Evolutionary conservation across 1,140 invertebrate species (phyloP).

Genomic region (Platorchestia sp.): DNA sequence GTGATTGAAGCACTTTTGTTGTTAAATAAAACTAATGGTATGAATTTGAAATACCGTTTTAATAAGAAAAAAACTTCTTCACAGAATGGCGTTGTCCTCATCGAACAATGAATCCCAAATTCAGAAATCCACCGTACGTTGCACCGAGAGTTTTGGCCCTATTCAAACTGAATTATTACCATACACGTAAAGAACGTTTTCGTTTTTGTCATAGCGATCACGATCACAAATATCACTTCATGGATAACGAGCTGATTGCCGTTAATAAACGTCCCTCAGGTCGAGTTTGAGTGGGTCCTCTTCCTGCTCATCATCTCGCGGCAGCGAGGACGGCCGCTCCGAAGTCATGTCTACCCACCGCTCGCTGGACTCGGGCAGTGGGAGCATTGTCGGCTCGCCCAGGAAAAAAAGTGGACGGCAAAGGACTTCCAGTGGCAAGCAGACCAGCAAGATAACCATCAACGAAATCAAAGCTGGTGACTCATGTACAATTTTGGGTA

Average conservation of each 20-base stretch:
- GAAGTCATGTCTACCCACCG: not conserved
- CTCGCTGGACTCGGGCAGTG: constrained; percentile 13
- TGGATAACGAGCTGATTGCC: not conserved
- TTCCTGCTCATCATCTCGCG: not conserved
- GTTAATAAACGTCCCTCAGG: not conserved
- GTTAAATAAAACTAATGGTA: not conserved
- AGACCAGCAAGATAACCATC: not conserved
- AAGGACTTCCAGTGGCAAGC: not conserved
- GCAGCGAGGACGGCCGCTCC: not conserved
- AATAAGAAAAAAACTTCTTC: too few relatives aligned
- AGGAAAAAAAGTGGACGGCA: not conserved
- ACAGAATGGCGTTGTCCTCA: not conserved
- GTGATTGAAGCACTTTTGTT: not conserved
- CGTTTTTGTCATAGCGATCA: not conserved
- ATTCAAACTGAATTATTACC: not conserved
- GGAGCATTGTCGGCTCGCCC: not conserved
- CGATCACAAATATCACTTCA: not conserved
- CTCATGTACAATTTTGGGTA: too few relatives aligned
- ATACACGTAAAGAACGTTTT: not conserved
- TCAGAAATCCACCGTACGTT: too few relatives aligned
- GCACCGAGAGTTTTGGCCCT: not conserved
- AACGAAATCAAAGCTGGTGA: constrained; percentile 33
- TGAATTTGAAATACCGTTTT: not conserved
- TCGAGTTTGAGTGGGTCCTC: not conserved
- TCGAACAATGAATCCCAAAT: too few relatives aligned